A percentile compares a stretch with the other conserved stretches of the same genome.
Conservation (phyloP, 2,113 vertebrate species). For the Microtus ochrogaster region DNA sequence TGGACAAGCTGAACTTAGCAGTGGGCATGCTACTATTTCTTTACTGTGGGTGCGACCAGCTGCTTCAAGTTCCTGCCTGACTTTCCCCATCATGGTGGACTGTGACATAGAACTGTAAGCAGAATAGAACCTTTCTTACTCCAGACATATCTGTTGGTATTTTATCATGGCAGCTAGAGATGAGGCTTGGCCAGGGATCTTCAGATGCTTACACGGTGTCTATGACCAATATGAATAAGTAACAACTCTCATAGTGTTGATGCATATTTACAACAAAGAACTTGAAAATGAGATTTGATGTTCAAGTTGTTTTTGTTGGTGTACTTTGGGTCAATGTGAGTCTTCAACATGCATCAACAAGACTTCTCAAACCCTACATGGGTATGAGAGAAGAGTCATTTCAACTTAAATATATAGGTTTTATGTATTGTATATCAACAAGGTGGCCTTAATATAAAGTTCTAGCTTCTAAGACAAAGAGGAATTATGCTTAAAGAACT, state of each 20-base stretch:
- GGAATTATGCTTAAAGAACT: constrained; percentile 15
- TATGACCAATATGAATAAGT: neutral
- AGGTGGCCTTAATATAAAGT: neutral
- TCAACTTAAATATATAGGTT: constrained; percentile 32
- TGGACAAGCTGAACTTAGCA: neutral
- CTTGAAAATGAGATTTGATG: constrained; percentile 15
- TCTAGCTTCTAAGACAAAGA: constrained; percentile 18
- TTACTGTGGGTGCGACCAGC: neutral
- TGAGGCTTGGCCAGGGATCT: neutral
- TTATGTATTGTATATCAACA: neutral
- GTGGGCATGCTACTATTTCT: neutral
- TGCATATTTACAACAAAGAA: constrained; percentile 5
- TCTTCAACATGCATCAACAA: constrained; percentile 19
- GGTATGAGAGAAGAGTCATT: constrained; percentile 33
- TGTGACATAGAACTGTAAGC: neutral
- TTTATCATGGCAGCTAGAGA: neutral
- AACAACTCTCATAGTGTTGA: neutral
- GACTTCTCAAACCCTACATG: neutral
- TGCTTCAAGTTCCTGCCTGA: neutral
- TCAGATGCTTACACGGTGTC: neutral
- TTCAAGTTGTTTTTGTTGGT: neutral
- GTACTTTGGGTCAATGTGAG: neutral
- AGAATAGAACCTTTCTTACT: no score
- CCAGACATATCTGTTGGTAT: neutral
- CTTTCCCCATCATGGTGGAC: neutral